Evolutionary conservation across 2,797 vertebrate genomes (phyloP).

Genomic region (Aphelocoma californica): DNA sequence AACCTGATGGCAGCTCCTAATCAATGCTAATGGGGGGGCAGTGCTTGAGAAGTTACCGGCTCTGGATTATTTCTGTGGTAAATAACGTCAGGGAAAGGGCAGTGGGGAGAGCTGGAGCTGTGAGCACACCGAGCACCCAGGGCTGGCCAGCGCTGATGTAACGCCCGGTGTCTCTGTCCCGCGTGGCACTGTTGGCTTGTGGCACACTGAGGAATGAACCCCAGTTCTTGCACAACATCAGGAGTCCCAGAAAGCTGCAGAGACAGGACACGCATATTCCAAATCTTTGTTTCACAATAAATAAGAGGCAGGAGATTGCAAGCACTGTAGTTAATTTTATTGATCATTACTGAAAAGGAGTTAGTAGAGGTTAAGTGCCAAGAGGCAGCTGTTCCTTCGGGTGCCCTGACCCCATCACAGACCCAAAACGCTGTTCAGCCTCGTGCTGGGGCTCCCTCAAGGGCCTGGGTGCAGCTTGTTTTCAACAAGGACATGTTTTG

Average conservation of each 20-base stretch:
- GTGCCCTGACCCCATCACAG: not conserved
- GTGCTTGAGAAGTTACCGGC: rapidly evolving
- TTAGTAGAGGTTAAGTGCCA: not conserved
- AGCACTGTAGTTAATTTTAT: not conserved
- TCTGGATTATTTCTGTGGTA: rapidly evolving
- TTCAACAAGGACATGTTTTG: not conserved
- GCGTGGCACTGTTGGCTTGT: not conserved
- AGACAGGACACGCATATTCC: not conserved
- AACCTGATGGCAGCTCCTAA: rapidly evolving
- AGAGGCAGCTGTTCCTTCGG: not conserved
- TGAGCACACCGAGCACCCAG: not conserved
- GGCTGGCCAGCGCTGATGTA: rapidly evolving
- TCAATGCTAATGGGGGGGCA: rapidly evolving
- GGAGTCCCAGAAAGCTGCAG: not conserved
- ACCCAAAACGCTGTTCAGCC: not conserved
- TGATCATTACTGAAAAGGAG: not conserved
- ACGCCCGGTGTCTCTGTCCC: rapidly evolving
- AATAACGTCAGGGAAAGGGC: rapidly evolving
- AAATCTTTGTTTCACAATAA: not conserved
- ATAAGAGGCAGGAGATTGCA: not conserved
- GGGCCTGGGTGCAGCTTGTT: not conserved
- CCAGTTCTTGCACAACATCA: not conserved
- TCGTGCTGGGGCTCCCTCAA: not conserved
- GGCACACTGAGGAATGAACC: not conserved
- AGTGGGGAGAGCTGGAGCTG: not conserved